Conservation (phyloP, 2,888 invertebrate genomes). For the Drosophila quinaria region DNA sequence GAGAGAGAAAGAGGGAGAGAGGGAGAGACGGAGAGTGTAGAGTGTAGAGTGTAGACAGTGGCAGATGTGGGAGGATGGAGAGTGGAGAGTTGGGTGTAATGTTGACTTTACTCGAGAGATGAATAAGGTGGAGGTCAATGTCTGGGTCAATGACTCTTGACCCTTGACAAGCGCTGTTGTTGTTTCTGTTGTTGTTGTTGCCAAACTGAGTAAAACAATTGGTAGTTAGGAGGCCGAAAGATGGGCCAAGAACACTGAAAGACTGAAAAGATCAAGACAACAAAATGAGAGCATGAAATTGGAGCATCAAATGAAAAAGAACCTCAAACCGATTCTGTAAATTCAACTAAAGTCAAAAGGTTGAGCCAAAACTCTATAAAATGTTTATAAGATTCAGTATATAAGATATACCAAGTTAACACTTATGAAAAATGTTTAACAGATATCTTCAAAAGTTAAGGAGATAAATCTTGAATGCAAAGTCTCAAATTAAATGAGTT, state of each 20-base stretch:
- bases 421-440: no score
- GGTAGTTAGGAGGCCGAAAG: not conserved
- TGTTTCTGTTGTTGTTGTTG: not conserved
- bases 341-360: not conserved
- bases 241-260: not conserved
- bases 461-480: no score
- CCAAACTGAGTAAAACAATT: not conserved
- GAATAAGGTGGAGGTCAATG: conserved; percentile 72
- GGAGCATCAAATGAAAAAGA: conserved; percentile 22
- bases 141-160: conserved; percentile 71
- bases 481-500: no score
- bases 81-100: conserved; percentile 7
- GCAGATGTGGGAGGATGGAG: not conserved
- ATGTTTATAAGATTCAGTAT: no score
- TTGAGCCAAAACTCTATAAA: no score
- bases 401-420: no score
- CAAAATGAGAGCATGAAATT: conserved; percentile 16
- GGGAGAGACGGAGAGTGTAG: not conserved
- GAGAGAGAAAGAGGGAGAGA: not conserved
- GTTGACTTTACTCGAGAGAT: conserved; percentile 37
- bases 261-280: not conserved
- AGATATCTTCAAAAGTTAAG: no score
- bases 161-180: conserved; percentile 36
- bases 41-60: not conserved
- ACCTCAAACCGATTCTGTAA: not conserved